Percentiles rank a stretch among this genome's conserved stretches.
Conservation (phyloP, 2,888 invertebrate species). For the Drosophila borealis region DNA sequence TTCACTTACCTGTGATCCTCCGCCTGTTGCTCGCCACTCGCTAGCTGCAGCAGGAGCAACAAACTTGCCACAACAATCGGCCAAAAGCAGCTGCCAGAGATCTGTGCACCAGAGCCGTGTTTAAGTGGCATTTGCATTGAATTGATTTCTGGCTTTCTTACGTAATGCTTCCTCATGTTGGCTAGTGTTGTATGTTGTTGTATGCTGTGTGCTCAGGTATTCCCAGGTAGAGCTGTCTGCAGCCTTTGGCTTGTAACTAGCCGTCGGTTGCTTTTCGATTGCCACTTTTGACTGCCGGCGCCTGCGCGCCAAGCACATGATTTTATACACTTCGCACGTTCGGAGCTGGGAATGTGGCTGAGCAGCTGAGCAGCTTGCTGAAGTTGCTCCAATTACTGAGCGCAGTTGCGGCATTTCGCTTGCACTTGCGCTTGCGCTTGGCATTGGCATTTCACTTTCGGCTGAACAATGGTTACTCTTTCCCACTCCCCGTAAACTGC, state of each 20-base stretch:
- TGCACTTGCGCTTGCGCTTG: conserved; percentile 59
- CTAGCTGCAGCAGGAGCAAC: conserved; percentile 43
- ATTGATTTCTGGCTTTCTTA: conserved; percentile 63
- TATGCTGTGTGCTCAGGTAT: conserved; percentile 17
- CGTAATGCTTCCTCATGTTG: conserved; percentile 75
- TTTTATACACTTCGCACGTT: conserved; percentile 68
- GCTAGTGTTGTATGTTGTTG: background rate
- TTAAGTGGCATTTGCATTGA: conserved; percentile 33
- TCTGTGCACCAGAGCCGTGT: conserved; percentile 36
- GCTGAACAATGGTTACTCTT: conserved; percentile 50
- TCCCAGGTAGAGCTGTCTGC: conserved; percentile 13
- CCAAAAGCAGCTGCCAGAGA: conserved; percentile 41
- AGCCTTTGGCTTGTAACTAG: conserved; percentile 4
- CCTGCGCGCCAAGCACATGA: conserved; percentile 72
- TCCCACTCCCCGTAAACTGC: background rate
- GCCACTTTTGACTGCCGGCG: conserved; percentile 67
- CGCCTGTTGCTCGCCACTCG: conserved; percentile 55
- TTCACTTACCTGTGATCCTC: conserved; percentile 68
- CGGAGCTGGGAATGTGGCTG: conserved; percentile 5
- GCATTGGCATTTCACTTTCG: conserved; percentile 78
- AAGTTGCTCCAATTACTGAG: conserved; percentile 70
- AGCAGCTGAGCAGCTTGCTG: conserved; percentile 17
- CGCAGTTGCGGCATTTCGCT: conserved; percentile 27
- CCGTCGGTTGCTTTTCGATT: conserved; percentile 43
- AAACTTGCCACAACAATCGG: conserved; percentile 25